Conservation (phyloP, 2,888 invertebrate genomes). For the Keiferia lycopersicella region DNA sequence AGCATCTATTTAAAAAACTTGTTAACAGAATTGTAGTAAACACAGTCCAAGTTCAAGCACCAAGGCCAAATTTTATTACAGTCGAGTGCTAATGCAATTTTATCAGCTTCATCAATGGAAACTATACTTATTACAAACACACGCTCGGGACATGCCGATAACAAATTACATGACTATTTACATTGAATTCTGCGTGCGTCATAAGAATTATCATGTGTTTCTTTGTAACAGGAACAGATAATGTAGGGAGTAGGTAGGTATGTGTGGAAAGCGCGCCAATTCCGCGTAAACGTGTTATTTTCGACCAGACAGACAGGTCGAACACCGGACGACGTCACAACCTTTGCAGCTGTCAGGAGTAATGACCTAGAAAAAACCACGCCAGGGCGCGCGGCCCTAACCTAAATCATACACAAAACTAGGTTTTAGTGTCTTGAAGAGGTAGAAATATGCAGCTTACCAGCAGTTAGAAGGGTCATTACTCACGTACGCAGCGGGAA, state of each 20-base stretch:
- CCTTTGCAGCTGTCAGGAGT: conserved; percentile 66
- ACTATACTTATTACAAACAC: neutral
- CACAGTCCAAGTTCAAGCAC: neutral
- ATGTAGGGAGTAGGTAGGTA: neutral
- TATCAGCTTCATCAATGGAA: conserved; percentile 9
- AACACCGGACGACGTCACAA: conserved; percentile 60
- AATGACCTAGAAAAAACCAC: conserved; percentile 75
- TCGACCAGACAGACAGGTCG: conserved; percentile 69
- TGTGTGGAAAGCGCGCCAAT: conserved; percentile 15
- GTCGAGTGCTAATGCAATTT: neutral
- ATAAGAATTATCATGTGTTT: conserved; percentile 17
- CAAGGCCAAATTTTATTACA: neutral
- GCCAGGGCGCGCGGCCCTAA: conserved; percentile 65
- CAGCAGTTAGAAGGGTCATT: conserved; percentile 50
- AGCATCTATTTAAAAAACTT: too few relatives aligned
- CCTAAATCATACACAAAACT: conserved; percentile 47
- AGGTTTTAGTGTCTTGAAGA: neutral
- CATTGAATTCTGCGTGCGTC: conserved; percentile 6
- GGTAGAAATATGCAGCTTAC: conserved; percentile 45
- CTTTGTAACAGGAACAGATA: conserved; percentile 15
- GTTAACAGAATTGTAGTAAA: neutral
- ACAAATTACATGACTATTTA: conserved; percentile 20
- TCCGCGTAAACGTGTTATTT: conserved; percentile 37
- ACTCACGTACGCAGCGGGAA: conserved; percentile 63
- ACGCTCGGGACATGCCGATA: conserved; percentile 14